These are phyloP conservation scores for Diachrysia chrysitis DNA, from an alignment of 2,888 invertebrate genomes.

Conservation along the genomic window DNA sequence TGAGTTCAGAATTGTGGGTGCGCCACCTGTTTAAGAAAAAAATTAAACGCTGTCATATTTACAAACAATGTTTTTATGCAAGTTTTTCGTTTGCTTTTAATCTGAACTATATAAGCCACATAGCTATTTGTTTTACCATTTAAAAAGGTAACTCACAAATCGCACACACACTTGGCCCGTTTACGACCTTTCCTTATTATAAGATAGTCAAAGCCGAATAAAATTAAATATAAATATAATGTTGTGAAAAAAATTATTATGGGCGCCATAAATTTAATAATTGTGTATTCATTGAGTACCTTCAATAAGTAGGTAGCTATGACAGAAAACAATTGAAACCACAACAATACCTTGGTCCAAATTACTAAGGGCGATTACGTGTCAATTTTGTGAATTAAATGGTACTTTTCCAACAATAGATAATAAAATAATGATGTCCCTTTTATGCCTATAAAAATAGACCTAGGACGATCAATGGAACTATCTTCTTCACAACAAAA, in stretches of 20 bases:
- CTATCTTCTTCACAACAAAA: too few species aligned
- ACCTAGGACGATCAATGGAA: too few species aligned
- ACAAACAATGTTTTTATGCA: neutral
- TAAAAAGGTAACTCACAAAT: neutral
- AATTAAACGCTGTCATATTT: too few species aligned
- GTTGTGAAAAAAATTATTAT: neutral
- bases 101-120: neutral
- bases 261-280: neutral
- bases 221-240: conserved; percentile 17
- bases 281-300: conserved; percentile 23
- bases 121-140: too few species aligned
- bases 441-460: too few species aligned
- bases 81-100: neutral
- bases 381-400: neutral
- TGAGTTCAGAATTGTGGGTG: too few species aligned
- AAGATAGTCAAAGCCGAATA: neutral
- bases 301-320: conserved; percentile 16
- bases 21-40: neutral
- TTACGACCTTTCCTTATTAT: neutral
- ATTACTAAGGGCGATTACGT: conserved; percentile 54
- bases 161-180: neutral
- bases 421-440: too few species aligned
- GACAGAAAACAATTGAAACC: conserved; percentile 38
- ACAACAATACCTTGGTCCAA: conserved; percentile 57
- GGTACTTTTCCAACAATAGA: neutral